phyloP scores from a whole-genome alignment of 1,140 invertebrate genomes.

The Drosophila subpulchrella region DNA sequence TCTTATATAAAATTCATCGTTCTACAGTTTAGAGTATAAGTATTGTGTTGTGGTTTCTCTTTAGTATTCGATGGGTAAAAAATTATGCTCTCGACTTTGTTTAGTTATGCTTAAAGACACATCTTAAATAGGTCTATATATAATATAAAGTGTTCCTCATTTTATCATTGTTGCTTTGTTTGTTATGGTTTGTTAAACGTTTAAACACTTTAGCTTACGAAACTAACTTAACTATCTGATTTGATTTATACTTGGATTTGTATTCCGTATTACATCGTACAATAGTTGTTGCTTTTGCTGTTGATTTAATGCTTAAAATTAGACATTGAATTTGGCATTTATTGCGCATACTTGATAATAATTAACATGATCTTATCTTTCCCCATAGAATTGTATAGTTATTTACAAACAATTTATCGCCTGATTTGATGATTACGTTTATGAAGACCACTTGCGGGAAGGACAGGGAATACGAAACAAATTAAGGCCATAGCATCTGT shows the following conservation, averaged over 20 bases:
- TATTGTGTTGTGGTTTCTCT: conserved; percentile 40
- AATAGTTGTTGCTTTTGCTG: conserved; percentile 61
- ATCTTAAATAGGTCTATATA: conserved; percentile 47
- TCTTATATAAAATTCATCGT: conserved; percentile 73
- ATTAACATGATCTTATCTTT: conserved; percentile 57
- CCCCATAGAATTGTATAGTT: conserved; percentile 57
- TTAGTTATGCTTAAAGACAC: conserved; percentile 54
- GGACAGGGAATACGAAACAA: conserved; percentile 24
- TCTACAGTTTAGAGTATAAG: conserved; percentile 58
- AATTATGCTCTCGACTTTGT: conserved; percentile 67
- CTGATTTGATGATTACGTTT: conserved; percentile 37
- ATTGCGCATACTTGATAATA: conserved; percentile 69
- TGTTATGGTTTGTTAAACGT: conserved; percentile 24
- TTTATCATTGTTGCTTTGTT: conserved; percentile 32
- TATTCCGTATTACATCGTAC: conserved; percentile 64
- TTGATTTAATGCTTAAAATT: conserved; percentile 70
- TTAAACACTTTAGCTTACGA: conserved; percentile 56
- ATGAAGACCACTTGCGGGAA: conserved; percentile 54
- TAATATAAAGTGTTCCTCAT: conserved; percentile 47
- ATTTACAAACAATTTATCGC: conserved; percentile 60
- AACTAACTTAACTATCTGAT: conserved; percentile 60
- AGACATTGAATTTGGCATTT: conserved; percentile 81
- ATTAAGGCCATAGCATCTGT: conserved; percentile 5
- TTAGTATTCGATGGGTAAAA: conserved; percentile 78
- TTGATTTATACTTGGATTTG: conserved; percentile 68